Conservation (phyloP, 2,888 invertebrate genomes). For the Epirrhoe alternata region DNA sequence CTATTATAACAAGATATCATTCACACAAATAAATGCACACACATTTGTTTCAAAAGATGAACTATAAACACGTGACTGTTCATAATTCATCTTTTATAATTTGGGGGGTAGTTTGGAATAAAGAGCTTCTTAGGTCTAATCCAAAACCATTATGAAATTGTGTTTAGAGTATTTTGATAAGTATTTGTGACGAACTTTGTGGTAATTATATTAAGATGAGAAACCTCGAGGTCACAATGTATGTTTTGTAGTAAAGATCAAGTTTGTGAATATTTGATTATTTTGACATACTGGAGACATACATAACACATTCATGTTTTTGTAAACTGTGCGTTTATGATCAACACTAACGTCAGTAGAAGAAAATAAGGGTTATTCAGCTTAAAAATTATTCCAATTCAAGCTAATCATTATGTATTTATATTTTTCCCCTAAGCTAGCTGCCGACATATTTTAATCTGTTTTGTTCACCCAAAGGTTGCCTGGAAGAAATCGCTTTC, state of each 20-base stretch:
- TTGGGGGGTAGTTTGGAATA: not conserved
- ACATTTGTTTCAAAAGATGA: not conserved
- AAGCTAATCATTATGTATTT: too few species aligned
- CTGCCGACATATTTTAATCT: too few species aligned
- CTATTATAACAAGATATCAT: constrained; percentile 20
- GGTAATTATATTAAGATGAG: not conserved
- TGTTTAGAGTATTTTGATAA: not conserved
- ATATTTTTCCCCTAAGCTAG: too few species aligned
- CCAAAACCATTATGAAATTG: constrained; percentile 6
- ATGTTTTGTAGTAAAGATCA: not conserved
- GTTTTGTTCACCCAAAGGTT: too few species aligned
- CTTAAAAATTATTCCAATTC: too few species aligned
- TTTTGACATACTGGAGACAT: not conserved
- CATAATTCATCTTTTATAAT: constrained; percentile 1
- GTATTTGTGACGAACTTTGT: not conserved
- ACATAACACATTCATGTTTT: not conserved
- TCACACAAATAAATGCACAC: constrained; percentile 17
- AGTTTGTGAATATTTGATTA: not conserved
- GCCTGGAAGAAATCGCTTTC: too few species aligned
- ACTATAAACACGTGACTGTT: constrained; percentile 7
- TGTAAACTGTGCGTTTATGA: not conserved
- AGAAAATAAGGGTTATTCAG: too few species aligned
- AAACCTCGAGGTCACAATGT: not conserved
- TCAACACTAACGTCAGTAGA: not conserved
- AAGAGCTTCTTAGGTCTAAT: not conserved